Base-by-base conservation (phyloP, 1,140 invertebrate species). In the Adoxophyes honmai region DNA sequence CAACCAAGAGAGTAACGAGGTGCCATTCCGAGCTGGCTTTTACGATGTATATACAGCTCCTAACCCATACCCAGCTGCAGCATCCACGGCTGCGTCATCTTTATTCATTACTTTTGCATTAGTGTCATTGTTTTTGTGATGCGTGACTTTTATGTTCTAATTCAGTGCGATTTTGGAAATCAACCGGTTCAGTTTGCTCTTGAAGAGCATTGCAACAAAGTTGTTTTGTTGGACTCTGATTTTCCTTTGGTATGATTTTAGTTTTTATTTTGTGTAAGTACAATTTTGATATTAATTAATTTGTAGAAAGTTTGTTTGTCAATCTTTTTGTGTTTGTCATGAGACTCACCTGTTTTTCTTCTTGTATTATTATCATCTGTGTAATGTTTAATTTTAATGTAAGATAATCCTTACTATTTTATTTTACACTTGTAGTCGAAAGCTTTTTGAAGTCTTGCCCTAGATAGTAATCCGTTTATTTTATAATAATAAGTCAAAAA, bases 11-110 rank as follows among this genome's bases (percentile, higher is more conserved):
- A 74, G 64, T 73, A 84, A 81, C 59, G 81, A 89, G 60, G 78
- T 86, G 54, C 85, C 81, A 6, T 69, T 81, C 10, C 82, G 78
- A 55, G 84, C 88, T 60, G 88, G 86, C 63, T 89, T 89, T 78
- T 90, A 89, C 72, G 82, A 90, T 66, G 85, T 89, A 54, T 89
- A 83, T 65, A 86, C 79, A 55, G 75, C 77, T 55, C 73, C 80
- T 55, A 77, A 88, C 59, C 70, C 81, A 37, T 54, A 71, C 55
- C 63, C 68, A 55, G 78, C 80, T 42, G 57, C 73, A 56, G 75
- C 81, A 65, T 64, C 64, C 44, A 56, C 59, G 55, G 69, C 61
- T 54, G 72, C 60, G 44, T 73, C 66, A 67, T 71, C 64, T 61
- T 58, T 73, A 68, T 60, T 67, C 37, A 62, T 34, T 38, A 65